phyloP scores from a whole-genome alignment of 1,140 invertebrate genomes.

The Rhagoletis zephyria region DNA sequence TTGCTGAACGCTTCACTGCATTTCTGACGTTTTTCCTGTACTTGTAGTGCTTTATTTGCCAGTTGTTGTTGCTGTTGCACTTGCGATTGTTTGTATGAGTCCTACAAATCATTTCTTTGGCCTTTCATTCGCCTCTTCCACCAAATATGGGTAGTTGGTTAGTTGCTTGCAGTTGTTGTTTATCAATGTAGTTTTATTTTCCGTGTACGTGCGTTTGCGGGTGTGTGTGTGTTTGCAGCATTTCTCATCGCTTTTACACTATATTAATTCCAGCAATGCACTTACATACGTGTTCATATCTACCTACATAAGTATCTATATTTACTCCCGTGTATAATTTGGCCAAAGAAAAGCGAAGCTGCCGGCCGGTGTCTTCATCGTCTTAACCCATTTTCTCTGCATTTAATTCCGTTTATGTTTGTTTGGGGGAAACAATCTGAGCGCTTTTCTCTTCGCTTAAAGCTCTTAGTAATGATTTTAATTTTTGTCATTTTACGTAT shows the following conservation, averaged over 20 bases:
- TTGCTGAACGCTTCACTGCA: constrained; percentile 26
- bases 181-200: constrained; percentile 29
- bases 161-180: not conserved
- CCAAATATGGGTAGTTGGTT: constrained; percentile 27
- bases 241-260: constrained; percentile 35
- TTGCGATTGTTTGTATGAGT: constrained; percentile 13
- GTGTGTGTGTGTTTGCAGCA: not conserved
- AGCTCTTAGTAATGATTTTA: constrained; percentile 40
- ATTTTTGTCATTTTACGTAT: constrained; percentile 17
- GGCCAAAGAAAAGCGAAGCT: constrained; percentile 42
- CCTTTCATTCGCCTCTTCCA: constrained; percentile 30
- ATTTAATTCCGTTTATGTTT: constrained; percentile 46
- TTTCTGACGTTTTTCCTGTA: constrained; percentile 35
- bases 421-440: not conserved
- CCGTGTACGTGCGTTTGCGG: not conserved
- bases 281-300: not conserved
- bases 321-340: constrained; percentile 17
- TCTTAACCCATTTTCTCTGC: constrained; percentile 51
- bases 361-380: constrained; percentile 49
- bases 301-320: not conserved
- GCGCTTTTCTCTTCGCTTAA: constrained; percentile 25
- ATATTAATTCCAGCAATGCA: constrained; percentile 29
- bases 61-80: not conserved
- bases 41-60: constrained; percentile 22
- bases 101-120: constrained; percentile 45